Base-by-base conservation (phyloP, 1,140 invertebrate genomes). In the Pseudoatta argentina region DNA sequence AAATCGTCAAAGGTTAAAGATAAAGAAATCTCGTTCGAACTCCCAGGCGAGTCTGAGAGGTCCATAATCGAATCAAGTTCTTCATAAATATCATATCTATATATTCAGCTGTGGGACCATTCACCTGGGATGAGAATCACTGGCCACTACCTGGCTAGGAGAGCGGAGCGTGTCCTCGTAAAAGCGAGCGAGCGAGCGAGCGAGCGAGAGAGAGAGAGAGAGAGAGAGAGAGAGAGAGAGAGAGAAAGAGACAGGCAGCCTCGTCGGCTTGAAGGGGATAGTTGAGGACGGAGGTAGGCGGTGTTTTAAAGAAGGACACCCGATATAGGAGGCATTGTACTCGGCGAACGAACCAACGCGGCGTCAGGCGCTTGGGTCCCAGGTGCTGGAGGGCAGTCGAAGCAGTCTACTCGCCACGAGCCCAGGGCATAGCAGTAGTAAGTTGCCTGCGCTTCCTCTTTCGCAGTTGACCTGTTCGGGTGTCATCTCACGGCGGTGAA, bases 251-350 rank as follows among this genome's bases (percentile, higher is more conserved):
- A 85, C 39, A 63, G 55, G 63, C 57, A 44, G 34, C 34, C 71
- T 51, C 63, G 59, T 86, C 71, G 76, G 86, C 63, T 91, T 85
- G 90, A 91, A 89, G 86, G 86, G 86, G 90, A 91, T 91, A 89
- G 87, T 78, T 69, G 78, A 91, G 71, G 77, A 89, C 69, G 66
- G 61, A 88, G 71, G 57, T 75, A 73, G 78, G 61, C 59, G 79
- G 63, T 73, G 89, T 88, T 81, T 92, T 87, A 91, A 90, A 92
- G 86, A 92, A 92, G 89, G 91, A 92, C 91, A 91, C 81, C 78
- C 86, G 86, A 90, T 88, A 87, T 89, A 92, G 88, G 71, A 92
- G 91, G 91, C 89, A 92, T 92, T 92, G 89, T 92, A 92, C 91
- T 88, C 89, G 77, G 88, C 89, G 82, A 76, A 69, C 90, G 75